These are phyloP conservation scores for Diploptera punctata DNA, from an alignment of 2,888 invertebrate species.

Conservation along the genomic window DNA sequence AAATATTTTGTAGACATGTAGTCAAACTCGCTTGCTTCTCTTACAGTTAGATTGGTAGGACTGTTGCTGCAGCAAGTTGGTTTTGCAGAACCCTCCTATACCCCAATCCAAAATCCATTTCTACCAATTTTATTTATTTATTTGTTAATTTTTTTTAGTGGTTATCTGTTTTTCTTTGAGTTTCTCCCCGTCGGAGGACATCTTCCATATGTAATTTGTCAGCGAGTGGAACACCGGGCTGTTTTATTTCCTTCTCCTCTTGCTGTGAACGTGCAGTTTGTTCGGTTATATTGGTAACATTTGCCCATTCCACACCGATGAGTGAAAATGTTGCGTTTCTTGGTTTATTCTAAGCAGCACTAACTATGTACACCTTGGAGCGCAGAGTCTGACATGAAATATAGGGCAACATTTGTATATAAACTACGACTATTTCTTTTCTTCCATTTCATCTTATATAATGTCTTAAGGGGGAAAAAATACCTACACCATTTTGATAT, in stretches of 20 bases:
- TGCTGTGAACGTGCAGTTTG: not conserved
- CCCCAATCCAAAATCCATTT: too few species aligned
- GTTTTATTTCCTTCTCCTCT: slow-evolving; percentile 6
- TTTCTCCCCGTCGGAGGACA: not conserved
- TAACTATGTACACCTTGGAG: too few species aligned
- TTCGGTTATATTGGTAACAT: not conserved
- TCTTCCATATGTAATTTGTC: not conserved
- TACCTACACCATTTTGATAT: too few species aligned
- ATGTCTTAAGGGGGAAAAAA: too few species aligned
- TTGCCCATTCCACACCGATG: not conserved
- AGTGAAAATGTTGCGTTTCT: too few species aligned
- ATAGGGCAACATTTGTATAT: too few species aligned
- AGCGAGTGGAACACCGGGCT: slow-evolving; percentile 3
- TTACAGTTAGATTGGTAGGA: slow-evolving; percentile 16
- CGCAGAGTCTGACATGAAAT: too few species aligned
- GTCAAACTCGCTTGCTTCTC: slow-evolving; percentile 8
- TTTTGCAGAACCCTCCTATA: too few species aligned
- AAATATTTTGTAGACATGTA: slow-evolving; percentile 25
- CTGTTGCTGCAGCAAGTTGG: slow-evolving; percentile 1
- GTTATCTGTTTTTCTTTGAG: not conserved
- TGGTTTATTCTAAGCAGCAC: too few species aligned
- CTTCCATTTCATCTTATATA: too few species aligned
- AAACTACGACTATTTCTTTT: too few species aligned
- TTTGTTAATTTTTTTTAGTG: not conserved
- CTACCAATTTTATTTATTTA: too few species aligned